phyloP scores from a whole-genome alignment of 1,140 invertebrate species.

The Drosophila obscura region DNA sequence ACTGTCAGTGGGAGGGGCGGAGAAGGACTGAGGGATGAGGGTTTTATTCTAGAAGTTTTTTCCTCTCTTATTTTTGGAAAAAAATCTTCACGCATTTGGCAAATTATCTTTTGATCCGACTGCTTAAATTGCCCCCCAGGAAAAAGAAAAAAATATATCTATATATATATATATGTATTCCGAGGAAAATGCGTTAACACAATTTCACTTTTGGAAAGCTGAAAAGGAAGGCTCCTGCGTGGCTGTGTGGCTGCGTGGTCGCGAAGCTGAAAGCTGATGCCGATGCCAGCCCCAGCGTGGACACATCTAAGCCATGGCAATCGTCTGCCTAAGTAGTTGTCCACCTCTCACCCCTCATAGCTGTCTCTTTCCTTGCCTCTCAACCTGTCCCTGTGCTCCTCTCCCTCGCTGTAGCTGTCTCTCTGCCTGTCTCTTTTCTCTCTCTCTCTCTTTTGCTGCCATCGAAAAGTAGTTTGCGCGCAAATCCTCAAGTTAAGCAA shows the following conservation, averaged over 20 bases:
- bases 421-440: not conserved
- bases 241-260: no score
- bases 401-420: constrained; percentile 33
- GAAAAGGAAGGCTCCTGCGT: constrained; percentile 1
- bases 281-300: constrained; percentile 22
- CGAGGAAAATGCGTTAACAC: constrained; percentile 70
- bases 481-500: constrained; percentile 82
- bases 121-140: constrained; percentile 62
- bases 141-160: not conserved
- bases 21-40: no score
- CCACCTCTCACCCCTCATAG: constrained; percentile 21
- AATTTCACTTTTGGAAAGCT: constrained; percentile 51
- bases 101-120: constrained; percentile 84
- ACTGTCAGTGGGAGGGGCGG: constrained; percentile 53
- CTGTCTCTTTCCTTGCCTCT: no score
- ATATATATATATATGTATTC: not conserved
- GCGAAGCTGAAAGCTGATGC: constrained; percentile 1
- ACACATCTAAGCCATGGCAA: constrained; percentile 72
- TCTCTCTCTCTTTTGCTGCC: constrained; percentile 55
- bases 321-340: constrained; percentile 81
- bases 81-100: constrained; percentile 83
- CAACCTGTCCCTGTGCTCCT: not conserved
- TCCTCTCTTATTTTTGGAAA: constrained; percentile 47
- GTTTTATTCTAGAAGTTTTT: constrained; percentile 3
- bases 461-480: constrained; percentile 82